phyloP scores from a whole-genome alignment of 2,888 invertebrate species.

The Coleophora deauratella region DNA sequence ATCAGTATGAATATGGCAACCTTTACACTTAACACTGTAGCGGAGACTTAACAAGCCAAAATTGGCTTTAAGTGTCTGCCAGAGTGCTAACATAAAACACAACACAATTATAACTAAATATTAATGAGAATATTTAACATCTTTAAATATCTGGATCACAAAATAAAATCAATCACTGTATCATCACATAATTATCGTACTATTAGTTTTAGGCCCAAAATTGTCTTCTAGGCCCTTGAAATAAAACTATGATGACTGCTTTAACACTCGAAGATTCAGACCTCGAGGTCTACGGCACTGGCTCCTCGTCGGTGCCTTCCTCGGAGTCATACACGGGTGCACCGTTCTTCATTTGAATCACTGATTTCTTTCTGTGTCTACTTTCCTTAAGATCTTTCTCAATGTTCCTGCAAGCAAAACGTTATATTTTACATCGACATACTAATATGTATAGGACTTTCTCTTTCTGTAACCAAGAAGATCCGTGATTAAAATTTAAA shows the following conservation, averaged over 20 bases:
- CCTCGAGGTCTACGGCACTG: conserved; percentile 62
- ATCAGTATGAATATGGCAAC: conserved; percentile 52
- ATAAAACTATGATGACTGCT: background rate
- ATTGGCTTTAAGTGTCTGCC: background rate
- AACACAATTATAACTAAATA: conserved; percentile 13
- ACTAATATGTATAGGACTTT: no score
- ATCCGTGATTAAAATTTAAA: no score
- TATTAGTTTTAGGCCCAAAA: conserved; percentile 1
- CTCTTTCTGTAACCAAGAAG: no score
- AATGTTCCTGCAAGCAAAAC: conserved; percentile 44
- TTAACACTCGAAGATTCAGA: no score
- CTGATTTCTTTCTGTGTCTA: conserved; percentile 73
- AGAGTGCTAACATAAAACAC: conserved; percentile 1
- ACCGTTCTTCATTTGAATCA: conserved; percentile 72
- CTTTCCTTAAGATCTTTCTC: conserved; percentile 69
- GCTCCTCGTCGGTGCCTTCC: conserved; percentile 79
- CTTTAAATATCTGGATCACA: conserved; percentile 33
- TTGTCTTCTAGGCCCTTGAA: conserved; percentile 1
- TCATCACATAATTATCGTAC: conserved; percentile 36
- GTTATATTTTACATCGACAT: no score
- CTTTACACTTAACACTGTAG: conserved; percentile 31
- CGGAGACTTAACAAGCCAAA: conserved; percentile 7
- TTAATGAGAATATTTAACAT: conserved; percentile 27
- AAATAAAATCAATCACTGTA: conserved; percentile 48
- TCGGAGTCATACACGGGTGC: conserved; percentile 74